These are phyloP conservation scores for Nomada goodeniana DNA, from an alignment of 2,888 invertebrate genomes.

Conservation along the genomic window DNA sequence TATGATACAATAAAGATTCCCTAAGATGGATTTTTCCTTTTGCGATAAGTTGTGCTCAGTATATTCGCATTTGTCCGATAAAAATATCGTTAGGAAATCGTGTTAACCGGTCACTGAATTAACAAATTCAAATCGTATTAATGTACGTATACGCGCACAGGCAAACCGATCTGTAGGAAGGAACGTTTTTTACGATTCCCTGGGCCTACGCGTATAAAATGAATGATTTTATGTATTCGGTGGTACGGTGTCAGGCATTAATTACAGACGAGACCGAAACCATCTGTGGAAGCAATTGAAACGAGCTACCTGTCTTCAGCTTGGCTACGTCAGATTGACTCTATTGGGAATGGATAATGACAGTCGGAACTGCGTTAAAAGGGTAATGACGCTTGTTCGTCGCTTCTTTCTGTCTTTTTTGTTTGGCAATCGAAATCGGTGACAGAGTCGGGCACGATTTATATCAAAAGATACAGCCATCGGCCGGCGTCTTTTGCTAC, in stretches of 20 bases:
- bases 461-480: conserved; percentile 2
- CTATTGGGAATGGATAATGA: conserved; percentile 53
- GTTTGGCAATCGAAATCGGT: conserved; percentile 13
- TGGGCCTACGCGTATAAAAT: conserved; percentile 19
- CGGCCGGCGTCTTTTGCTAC: background rate
- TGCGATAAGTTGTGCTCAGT: background rate
- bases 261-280: conserved; percentile 29
- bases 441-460: conserved; percentile 29
- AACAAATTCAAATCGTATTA: background rate
- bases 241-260: conserved; percentile 41
- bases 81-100: background rate
- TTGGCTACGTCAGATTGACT: conserved; percentile 49
- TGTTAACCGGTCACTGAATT: background rate
- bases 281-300: conserved; percentile 49
- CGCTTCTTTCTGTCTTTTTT: background rate
- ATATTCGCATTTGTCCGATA: background rate
- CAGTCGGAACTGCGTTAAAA: conserved; percentile 41
- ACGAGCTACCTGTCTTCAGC: conserved; percentile 72
- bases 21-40: background rate
- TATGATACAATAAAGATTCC: background rate
- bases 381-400: conserved; percentile 38
- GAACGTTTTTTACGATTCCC: conserved; percentile 19
- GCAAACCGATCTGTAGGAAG: background rate
- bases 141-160: background rate
- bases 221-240: conserved; percentile 25